Percentiles rank a stretch among this genome's conserved stretches.
phyloP scores from a whole-genome alignment of 2,113 vertebrate species.

The Coreoperca whiteheadi region DNA sequence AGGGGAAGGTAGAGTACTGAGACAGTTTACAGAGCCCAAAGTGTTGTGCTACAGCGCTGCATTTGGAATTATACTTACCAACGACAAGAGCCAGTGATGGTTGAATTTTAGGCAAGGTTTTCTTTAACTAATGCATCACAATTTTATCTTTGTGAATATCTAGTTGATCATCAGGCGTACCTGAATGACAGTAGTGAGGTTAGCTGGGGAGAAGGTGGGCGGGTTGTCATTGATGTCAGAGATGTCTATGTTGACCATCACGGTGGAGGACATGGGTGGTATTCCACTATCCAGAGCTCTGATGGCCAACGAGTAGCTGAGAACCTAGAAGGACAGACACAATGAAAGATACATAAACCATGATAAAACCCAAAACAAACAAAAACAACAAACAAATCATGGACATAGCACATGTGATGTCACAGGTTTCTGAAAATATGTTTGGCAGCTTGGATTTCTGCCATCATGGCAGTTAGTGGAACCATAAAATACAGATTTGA shows the following conservation, averaged over 20 bases:
- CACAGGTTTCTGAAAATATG: neutral
- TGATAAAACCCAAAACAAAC: neutral
- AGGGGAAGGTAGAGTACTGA: neutral
- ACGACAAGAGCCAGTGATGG: neutral
- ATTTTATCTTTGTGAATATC: neutral
- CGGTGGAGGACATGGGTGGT: conserved; percentile 91
- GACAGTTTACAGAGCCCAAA: too few species aligned
- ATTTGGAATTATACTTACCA: neutral
- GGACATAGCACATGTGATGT: too few species aligned
- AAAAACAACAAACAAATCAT: neutral
- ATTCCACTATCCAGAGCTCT: conserved; percentile 91
- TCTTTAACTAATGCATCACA: neutral
- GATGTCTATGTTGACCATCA: conserved; percentile 93
- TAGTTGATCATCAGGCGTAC: conserved; percentile 75
- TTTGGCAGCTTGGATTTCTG: neutral
- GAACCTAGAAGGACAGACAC: conserved; percentile 83
- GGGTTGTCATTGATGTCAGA: conserved; percentile 97
- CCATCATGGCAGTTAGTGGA: neutral
- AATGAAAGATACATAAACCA: neutral
- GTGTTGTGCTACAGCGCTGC: neutral
- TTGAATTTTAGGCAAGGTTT: neutral
- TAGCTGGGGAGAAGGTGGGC: conserved; percentile 92
- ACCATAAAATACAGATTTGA: neutral
- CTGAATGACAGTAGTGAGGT: conserved; percentile 95
- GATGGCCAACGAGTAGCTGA: conserved; percentile 90